Percentiles rank a stretch among this genome's conserved stretches.
Evolutionary conservation across 2,888 invertebrate genomes (phyloP).

Genomic region (Heteromyza rotundicornis): DNA sequence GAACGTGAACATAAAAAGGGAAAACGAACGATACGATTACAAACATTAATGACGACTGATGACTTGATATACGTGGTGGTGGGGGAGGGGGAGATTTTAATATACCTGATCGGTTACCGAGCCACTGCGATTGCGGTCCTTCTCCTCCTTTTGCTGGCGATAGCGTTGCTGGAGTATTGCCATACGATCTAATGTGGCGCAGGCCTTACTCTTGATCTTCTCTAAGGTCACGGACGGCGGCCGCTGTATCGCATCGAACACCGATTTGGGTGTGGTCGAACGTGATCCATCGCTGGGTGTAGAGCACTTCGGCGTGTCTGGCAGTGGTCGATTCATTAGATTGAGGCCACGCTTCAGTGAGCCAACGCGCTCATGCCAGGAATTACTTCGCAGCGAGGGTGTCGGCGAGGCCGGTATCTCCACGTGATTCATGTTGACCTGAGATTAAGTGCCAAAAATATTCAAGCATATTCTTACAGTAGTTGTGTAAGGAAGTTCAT

Average conservation of each 20-base stretch:
- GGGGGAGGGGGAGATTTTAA: not conserved
- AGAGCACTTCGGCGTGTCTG: slow-evolving; percentile 64
- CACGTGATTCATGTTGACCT: slow-evolving; percentile 31
- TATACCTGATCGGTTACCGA: slow-evolving; percentile 49
- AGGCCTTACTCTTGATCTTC: slow-evolving; percentile 62
- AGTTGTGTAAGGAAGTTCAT: no score
- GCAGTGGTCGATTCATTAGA: slow-evolving; percentile 64
- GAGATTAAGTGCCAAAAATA: slow-evolving; percentile 36
- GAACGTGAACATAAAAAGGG: slow-evolving; percentile 36
- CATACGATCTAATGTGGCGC: slow-evolving; percentile 62
- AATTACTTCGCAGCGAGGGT: slow-evolving; percentile 45
- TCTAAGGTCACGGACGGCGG: slow-evolving; percentile 62
- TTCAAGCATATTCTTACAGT: not conserved
- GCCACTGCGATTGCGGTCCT: slow-evolving; percentile 52
- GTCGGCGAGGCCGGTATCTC: slow-evolving; percentile 49
- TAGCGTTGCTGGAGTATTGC: slow-evolving; percentile 66
- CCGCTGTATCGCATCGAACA: slow-evolving; percentile 59
- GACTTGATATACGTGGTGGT: not conserved
- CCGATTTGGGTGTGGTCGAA: slow-evolving; percentile 58
- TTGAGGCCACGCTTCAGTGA: slow-evolving; percentile 42
- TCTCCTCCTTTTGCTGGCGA: slow-evolving; percentile 67
- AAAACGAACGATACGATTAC: slow-evolving; percentile 12
- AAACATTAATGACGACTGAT: not conserved
- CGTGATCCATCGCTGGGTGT: slow-evolving; percentile 56
- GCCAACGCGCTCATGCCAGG: slow-evolving; percentile 47